Evolutionary conservation across 2,113 vertebrate species (phyloP), one percentile per base, ranked within the genome.

Genomic region (Bostrychus sinensis): DNA sequence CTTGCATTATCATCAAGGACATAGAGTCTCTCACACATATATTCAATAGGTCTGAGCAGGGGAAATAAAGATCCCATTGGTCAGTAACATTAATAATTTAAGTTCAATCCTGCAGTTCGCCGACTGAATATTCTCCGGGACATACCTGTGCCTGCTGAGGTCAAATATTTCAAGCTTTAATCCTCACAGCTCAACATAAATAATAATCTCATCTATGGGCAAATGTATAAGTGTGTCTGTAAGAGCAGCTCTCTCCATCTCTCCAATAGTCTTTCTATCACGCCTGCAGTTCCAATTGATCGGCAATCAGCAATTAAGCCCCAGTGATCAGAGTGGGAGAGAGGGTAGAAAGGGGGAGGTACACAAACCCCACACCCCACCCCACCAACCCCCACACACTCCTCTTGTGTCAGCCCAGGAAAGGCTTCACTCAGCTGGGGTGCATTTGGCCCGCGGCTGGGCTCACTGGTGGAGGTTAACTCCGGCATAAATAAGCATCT

Each of bases 401-500:
- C 64, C 63, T 77, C 78, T 78, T 75, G 80, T 74, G 76, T 86
- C 86, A 87, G 85, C 82, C 80, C 75, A 68, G 86, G 88, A 89
- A 89, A 89, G 86, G 78, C 81, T 82, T 87, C 84, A 86, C 87
- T 86, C 86, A 88, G 88, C 89, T 87, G 78, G 90, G 91, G 86
- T 87, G 88, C 86, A 50, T 90, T 92, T 92, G 79, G 91, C 92
- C 91, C n/a, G 68, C 84, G 91, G 92, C 92, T 86, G 81, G 87
- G 90, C 91, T 93, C 92, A 90, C 86, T 91, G 85, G 89, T 91
- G 91, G 90, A 91, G 89, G 91, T 92, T 93, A 93, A 91, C 87
- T 90, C 87, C 88, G 88, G 91, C 91, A 92, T 92, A 93, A 92
- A 92, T 93, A 93, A 93, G 89, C 88, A 89, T 91, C 91, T 90